These are phyloP conservation scores for Eupeodes latifasciatus DNA, from an alignment of 2,888 invertebrate species.

Conservation along the genomic window DNA sequence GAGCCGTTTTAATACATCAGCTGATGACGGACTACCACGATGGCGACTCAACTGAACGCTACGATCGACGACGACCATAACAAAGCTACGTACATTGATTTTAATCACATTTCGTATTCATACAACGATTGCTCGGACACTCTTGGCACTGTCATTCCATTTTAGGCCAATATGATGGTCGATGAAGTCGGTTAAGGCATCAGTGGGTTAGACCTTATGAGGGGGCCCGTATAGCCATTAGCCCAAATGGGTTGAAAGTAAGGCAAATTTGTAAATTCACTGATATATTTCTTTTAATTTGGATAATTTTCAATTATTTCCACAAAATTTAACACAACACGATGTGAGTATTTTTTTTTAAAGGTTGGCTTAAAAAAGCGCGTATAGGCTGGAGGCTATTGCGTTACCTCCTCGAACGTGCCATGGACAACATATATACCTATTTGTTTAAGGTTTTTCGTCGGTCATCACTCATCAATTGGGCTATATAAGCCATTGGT, in stretches of 20 bases:
- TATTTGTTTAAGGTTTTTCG: background rate
- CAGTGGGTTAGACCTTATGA: background rate
- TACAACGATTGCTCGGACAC: conserved; percentile 31
- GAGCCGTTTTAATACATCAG: conserved; percentile 41
- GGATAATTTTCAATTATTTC: conserved; percentile 65
- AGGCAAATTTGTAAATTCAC: conserved; percentile 40
- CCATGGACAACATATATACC: conserved; percentile 50
- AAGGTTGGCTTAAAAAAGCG: background rate
- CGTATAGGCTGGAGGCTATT: conserved; percentile 1
- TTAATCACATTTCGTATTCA: conserved; percentile 67
- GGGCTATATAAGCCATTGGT: conserved; percentile 44
- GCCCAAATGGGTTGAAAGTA: conserved; percentile 40
- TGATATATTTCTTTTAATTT: conserved; percentile 39
- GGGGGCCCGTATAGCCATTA: background rate
- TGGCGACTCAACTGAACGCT: too few relatives aligned
- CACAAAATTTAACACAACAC: conserved; percentile 17
- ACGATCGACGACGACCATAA: too few relatives aligned
- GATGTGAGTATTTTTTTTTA: background rate
- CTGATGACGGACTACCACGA: background rate
- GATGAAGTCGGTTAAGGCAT: background rate
- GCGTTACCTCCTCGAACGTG: conserved; percentile 50
- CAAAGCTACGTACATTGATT: background rate
- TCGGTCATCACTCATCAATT: background rate
- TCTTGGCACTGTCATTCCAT: conserved; percentile 48
- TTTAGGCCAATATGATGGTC: background rate